These are phyloP conservation scores for Junonia oenone DNA, from an alignment of 2,888 invertebrate species.

Conservation along the genomic window DNA sequence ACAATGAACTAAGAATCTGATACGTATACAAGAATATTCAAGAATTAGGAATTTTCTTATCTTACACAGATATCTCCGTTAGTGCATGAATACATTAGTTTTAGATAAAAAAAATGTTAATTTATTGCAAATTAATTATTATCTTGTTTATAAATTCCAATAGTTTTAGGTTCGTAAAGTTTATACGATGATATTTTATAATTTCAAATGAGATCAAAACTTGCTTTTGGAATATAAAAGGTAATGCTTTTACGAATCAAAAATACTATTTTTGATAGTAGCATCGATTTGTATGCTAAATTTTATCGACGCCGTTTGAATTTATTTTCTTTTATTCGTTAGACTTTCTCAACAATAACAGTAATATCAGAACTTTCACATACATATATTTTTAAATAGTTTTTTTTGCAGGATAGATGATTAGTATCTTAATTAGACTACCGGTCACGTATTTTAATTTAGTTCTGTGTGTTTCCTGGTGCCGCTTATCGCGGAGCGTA, in stretches of 20 bases:
- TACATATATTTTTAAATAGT: background rate
- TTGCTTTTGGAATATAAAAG: background rate
- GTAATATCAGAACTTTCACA: background rate
- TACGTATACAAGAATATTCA: background rate
- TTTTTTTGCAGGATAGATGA: background rate
- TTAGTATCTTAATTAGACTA: constrained; percentile 5
- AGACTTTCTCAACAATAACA: background rate
- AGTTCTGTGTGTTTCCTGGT: constrained; percentile 45
- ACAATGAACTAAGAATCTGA: background rate
- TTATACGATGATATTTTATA: background rate
- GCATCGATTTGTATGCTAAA: background rate
- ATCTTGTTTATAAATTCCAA: background rate
- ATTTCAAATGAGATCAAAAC: background rate
- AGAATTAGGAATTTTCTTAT: background rate
- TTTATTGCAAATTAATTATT: background rate
- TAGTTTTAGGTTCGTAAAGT: background rate
- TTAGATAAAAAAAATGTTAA: background rate
- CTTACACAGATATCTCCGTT: background rate
- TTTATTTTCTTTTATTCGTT: background rate
- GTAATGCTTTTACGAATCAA: background rate
- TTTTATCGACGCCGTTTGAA: background rate
- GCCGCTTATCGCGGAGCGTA: constrained; percentile 56
- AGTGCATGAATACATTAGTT: background rate
- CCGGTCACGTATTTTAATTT: constrained; percentile 20
- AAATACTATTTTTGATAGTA: background rate